phyloP scores from a whole-genome alignment of 2,797 vertebrate genomes.

The Rachycentron canadum region DNA sequence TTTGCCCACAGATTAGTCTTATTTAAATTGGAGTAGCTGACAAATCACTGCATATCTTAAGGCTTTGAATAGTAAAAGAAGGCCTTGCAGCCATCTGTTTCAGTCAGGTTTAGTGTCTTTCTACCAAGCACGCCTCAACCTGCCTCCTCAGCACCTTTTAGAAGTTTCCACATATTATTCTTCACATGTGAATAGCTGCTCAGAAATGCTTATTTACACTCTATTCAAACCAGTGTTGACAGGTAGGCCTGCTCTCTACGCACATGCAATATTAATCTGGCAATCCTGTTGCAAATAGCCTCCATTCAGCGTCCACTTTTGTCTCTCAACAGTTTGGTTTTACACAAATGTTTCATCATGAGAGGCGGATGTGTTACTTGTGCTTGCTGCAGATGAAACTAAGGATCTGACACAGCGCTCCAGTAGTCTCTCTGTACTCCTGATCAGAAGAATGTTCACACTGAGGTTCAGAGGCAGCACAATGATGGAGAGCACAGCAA shows the following conservation, averaged over 20 bases:
- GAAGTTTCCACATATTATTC: constrained; percentile 51
- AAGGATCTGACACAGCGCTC: constrained; percentile 57
- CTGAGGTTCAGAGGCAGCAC: constrained; percentile 80
- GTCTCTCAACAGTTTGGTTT: constrained; percentile 4
- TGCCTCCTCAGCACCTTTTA: constrained; percentile 64
- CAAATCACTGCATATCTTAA: constrained; percentile 48
- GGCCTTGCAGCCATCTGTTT: constrained; percentile 50
- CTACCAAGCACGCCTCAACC: constrained; percentile 63
- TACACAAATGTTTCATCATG: constrained; percentile 28
- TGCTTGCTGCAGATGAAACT: constrained; percentile 17
- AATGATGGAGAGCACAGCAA: constrained; percentile 72
- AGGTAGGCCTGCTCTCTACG: constrained; percentile 47
- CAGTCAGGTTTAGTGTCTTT: constrained; percentile 51
- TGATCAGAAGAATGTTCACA: constrained; percentile 81
- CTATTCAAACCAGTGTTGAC: constrained; percentile 49
- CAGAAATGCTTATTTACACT: constrained; percentile 55
- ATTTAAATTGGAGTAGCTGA: constrained; percentile 30
- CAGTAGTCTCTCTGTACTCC: constrained; percentile 74
- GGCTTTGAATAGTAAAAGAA: constrained; percentile 44
- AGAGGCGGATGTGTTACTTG: background rate
- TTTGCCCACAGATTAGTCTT: constrained; percentile 32
- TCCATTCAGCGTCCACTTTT: constrained; percentile 12
- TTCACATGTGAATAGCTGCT: constrained; percentile 34
- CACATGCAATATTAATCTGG: constrained; percentile 46
- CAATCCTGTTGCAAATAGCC: constrained; percentile 26